Percentiles rank a stretch among this genome's conserved stretches.
phyloP scores from a whole-genome alignment of 1,140 invertebrate species.

The Lepidotrigona ventralis region DNA sequence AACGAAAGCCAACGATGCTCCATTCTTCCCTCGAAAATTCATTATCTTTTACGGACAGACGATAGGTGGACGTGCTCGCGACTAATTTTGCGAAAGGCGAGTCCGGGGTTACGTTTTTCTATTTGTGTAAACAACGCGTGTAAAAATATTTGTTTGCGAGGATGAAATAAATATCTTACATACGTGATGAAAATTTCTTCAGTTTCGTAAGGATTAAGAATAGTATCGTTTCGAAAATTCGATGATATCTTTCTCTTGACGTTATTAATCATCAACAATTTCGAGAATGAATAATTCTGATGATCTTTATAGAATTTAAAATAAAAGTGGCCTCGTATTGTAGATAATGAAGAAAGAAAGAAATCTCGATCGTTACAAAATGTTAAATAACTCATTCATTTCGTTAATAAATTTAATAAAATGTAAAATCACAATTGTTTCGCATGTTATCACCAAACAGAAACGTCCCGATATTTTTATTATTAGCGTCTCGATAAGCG shows the following conservation, averaged over 20 bases:
- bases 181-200: neutral
- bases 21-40: constrained; percentile 32
- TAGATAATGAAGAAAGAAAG: neutral
- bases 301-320: neutral
- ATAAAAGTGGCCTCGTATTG: neutral
- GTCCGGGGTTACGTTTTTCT: neutral
- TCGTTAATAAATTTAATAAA: neutral
- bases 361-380: neutral
- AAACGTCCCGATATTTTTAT: neutral
- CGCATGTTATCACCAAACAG: neutral
- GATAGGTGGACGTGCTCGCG: neutral
- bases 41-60: constrained; percentile 29
- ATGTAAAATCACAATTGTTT: neutral
- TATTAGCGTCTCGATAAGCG: neutral
- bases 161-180: neutral
- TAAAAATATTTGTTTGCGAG: neutral
- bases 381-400: neutral
- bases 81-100: neutral
- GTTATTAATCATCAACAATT: neutral
- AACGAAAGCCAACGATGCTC: constrained; percentile 20
- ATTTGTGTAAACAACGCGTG: neutral
- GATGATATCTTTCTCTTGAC: neutral
- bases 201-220: no score
- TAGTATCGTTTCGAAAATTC: neutral
- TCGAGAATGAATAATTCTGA: neutral